Evolutionary conservation across 2,888 invertebrate species (phyloP), one percentile per base, ranked within the genome.

Genomic region (Acanthopleura granulata): DNA sequence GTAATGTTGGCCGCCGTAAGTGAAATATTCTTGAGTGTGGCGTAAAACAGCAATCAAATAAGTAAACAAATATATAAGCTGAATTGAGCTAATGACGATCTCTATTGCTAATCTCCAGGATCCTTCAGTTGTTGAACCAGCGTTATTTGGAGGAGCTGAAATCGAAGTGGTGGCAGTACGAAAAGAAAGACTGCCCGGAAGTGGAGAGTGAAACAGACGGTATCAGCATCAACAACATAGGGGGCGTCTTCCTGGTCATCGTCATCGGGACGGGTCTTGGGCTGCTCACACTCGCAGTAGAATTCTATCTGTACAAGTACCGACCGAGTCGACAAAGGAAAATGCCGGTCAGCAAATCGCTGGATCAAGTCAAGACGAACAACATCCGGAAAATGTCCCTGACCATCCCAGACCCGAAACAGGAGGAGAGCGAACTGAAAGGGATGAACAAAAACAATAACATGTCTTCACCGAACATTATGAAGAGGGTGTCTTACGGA

Each of bases 201-300:
- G 95, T 95, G 82, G 96, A 97, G 88, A 96, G 97, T 87, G 97
- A 98, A 88, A 96, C 96, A 3, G 98, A 98, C 88, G 99, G 99
- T 72, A 99, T 99, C 87, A 97, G 97, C 77, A 98, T 99, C 78
- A 95, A 97, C 88, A 99, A 99, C 90, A 99, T 99, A 82, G 98
- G 92, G 80, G 98, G 98, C 0, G 98, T 99, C 0, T 99, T 99
- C 89, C 97, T 99, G 74, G 97, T 99, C 0, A 98, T 99, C 80
- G 96, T 98, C 87, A 97, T 97, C 83, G 98, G 98, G 0, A 97
- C 98, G 50, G 96, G 95, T 0, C 92, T 97, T 88, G 97, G 97
- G 0, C 96, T 97, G 84, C 91, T 97, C 72, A 98, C 97, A 0
- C 92, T 99, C 61, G 95, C 95, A 0, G 95, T 97, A 78, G 99